Percentiles rank a stretch among this genome's conserved stretches.
phyloP scores from a whole-genome alignment of 2,888 invertebrate genomes.

The Oscheius myriophilus region DNA sequence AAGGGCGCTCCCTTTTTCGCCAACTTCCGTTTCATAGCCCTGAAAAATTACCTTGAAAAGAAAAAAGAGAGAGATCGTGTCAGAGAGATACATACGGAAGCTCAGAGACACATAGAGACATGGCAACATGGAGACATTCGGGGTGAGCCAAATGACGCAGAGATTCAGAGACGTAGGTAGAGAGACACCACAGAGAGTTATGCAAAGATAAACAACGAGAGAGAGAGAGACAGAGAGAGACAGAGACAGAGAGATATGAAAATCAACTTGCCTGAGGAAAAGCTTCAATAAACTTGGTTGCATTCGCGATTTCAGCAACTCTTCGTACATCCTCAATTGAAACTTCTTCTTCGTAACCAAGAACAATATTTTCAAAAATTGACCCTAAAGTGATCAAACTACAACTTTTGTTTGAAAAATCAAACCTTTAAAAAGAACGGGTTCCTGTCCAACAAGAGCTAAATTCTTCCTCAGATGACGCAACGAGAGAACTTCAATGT shows the following conservation, averaged over 20 bases:
- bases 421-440: conserved; percentile 47
- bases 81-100: too few relatives aligned
- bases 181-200: too few relatives aligned
- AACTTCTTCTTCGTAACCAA: conserved; percentile 39
- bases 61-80: background rate
- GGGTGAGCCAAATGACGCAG: too few relatives aligned
- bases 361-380: conserved; percentile 42
- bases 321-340: conserved; percentile 35
- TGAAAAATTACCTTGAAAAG: background rate
- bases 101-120: too few relatives aligned
- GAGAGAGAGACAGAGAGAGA: background rate
- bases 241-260: background rate
- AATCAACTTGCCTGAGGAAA: conserved; percentile 34
- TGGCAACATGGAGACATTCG: too few relatives aligned
- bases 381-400: conserved; percentile 30
- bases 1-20: conserved; percentile 33
- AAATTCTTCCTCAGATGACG: conserved; percentile 49
- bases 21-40: conserved; percentile 42
- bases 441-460: conserved; percentile 59
- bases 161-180: too few relatives aligned
- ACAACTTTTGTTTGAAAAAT: background rate
- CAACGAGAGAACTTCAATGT: conserved; percentile 35
- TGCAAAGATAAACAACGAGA: too few relatives aligned
- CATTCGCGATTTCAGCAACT: conserved; percentile 46
- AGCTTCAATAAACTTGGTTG: conserved; percentile 44